These are phyloP conservation scores for Lydus trimaculatus DNA, from an alignment of 2,888 invertebrate species.

Conservation along the genomic window DNA sequence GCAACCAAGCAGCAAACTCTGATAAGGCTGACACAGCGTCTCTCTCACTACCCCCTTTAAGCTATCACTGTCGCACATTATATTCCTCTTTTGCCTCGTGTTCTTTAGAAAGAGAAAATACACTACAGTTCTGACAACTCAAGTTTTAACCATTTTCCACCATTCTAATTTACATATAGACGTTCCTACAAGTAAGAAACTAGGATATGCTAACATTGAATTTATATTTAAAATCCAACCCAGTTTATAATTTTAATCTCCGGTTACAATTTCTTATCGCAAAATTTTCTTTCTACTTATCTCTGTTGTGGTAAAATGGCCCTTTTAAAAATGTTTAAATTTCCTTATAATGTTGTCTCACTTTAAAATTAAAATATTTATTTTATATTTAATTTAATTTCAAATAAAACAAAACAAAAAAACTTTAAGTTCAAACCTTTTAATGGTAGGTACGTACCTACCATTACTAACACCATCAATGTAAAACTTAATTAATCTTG, in stretches of 20 bases:
- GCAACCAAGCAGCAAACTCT: slow-evolving; percentile 25
- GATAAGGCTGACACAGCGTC: slow-evolving; percentile 48
- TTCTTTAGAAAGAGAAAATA: slow-evolving; percentile 37
- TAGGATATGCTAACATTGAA: slow-evolving; percentile 43
- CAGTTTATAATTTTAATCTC: slow-evolving; percentile 1
- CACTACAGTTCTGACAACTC: slow-evolving; percentile 44
- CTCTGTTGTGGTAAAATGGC: not conserved
- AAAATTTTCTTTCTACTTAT: not conserved
- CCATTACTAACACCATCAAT: not conserved
- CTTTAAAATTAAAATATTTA: not conserved
- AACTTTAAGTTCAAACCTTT: not conserved
- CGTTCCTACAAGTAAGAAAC: slow-evolving; percentile 46
- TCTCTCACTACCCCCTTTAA: too few species aligned
- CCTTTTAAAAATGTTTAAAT: not conserved
- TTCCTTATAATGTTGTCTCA: not conserved
- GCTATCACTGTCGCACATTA: too few species aligned
- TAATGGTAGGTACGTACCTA: too few species aligned
- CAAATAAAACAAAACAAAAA: not conserved
- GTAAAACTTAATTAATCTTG: slow-evolving; percentile 9
- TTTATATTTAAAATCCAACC: slow-evolving; percentile 16
- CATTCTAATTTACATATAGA: slow-evolving; percentile 45
- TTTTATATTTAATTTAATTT: not conserved
- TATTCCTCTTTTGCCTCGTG: not conserved
- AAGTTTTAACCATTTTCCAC: slow-evolving; percentile 47
- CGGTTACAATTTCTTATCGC: not conserved